Base-by-base conservation (phyloP, 2,113 vertebrate genomes). In the Eretmochelys imbricata region DNA sequence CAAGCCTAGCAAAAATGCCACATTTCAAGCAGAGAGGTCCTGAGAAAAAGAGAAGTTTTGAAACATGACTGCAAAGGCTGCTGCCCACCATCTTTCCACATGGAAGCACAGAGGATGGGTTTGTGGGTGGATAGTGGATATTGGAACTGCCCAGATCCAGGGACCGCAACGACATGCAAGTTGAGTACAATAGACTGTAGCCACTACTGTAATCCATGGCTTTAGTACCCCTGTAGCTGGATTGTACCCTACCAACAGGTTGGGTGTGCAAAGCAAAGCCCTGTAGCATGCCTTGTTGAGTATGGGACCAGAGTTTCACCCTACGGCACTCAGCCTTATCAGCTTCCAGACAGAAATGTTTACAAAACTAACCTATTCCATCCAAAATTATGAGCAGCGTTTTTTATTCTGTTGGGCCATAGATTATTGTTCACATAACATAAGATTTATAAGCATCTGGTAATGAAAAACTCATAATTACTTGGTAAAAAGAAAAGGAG, bases 11-110 rank as follows among this genome's bases (percentile, higher is more conserved):
- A 25, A 27, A 91, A 95, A 48, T 62, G 53, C 48, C 54, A 1
- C 27, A 69, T 90, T 96, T 95, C 93, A 93, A 27, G 14, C 19
- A 87, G 82, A 80, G 76, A 91, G 2, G 83, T 38, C 54, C 65
- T 25, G 54, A 85, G 72, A 89, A 94, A 38, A 42, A 89, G 84
- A 94, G 79, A 27, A 31, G 10, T 93, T 88, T 69, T 87, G 54
- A 2, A 51, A 85, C 87, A n/a, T 22, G 29, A 4, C 54, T 85
- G 19, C 59, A 72, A 91, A 94, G 95, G 91, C 79, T 57, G 8
- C 69, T 96, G 87, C 59, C 50, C 87, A 89, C 81, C 20, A 93
- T 6, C 54, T 25, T 89, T 87, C n/a, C 76, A 55, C 0, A 2
- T 13, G 20, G 83, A 27, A 6, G 90, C 51, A 90, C 7, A 83